Evolutionary conservation across 1,140 invertebrate genomes (phyloP), one percentile per base, ranked within the genome.

Genomic region (Aphis craccivora): DNA sequence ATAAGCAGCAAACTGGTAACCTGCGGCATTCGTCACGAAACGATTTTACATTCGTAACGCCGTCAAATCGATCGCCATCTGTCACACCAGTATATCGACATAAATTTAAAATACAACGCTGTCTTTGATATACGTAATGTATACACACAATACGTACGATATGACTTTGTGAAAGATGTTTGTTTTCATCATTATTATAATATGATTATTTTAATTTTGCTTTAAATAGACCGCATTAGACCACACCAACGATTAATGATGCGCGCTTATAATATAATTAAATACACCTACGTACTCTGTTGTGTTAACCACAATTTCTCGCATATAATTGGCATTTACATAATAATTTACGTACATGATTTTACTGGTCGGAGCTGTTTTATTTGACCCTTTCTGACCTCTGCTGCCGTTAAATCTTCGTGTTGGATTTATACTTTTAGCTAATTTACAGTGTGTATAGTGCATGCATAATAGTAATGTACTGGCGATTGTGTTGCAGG

Each of bases 301-400:
- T 20, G 48, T 51, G 48, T 51, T 51, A 14, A 51, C 14, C 60
- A 76, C 60, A n/a, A 84, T 84, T 84, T 84, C 81, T 83, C 35
- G 83, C 25, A 40, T 14, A 25, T 86, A 86, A 45, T 48, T 45
- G 23, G 40, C 23, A 45, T 86, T 86, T 45, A n/a, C 84, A 86
- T 86, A 48, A 86, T 45, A 45, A 45, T 45, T 45, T 86, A 45
- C 43, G 25, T 18, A n/a, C 84, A 86, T 43, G 40, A 14, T 20
- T 18, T 86, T 25, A 45, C 40, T 43, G 25, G 25, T 45, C n/a
- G 37, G 2, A 43, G 40, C 11, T 25, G 23, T 45, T 45, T 86
- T 86, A 20, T 86, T 86, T 86, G 84, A 86, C 84, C 43, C 84
- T 48, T 18, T 43, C 40, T 45, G 11, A 86, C 84, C 84, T 86